phyloP scores from a whole-genome alignment of 2,113 vertebrate species.

The Myotis yumanensis region DNA sequence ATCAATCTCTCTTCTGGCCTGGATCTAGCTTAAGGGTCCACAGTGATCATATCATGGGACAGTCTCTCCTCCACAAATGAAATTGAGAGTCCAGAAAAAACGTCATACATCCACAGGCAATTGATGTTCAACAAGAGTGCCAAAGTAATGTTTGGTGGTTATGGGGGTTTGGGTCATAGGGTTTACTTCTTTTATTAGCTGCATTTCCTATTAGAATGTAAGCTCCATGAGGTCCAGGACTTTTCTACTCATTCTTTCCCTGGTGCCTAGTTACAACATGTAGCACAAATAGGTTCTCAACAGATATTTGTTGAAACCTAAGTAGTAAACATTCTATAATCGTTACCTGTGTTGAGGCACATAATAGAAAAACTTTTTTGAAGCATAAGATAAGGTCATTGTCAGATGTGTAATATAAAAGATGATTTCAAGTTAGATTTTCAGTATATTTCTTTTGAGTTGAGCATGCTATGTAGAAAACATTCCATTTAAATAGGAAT shows the following conservation, averaged over 20 bases:
- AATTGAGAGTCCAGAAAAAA: background rate
- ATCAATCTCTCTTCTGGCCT: background rate
- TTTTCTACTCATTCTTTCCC: background rate
- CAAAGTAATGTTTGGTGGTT: background rate
- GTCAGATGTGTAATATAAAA: background rate
- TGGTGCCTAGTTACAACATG: background rate
- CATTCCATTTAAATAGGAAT: background rate
- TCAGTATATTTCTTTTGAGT: background rate
- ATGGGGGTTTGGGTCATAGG: too few species aligned
- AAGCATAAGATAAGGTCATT: background rate
- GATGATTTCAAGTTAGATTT: constrained; percentile 8
- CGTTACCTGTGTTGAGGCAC: background rate
- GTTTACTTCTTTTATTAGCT: background rate
- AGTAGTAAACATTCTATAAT: background rate
- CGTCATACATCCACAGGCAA: background rate
- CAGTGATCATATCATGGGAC: background rate
- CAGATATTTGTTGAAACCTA: background rate
- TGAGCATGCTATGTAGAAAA: background rate
- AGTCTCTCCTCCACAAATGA: background rate
- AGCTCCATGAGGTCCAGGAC: background rate
- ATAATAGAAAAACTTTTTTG: background rate
- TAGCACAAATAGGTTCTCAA: background rate
- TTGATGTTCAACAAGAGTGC: background rate
- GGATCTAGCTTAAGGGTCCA: background rate
- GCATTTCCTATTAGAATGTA: background rate